phyloP scores from a whole-genome alignment of 2,797 vertebrate genomes.

The Rhincodon typus region DNA sequence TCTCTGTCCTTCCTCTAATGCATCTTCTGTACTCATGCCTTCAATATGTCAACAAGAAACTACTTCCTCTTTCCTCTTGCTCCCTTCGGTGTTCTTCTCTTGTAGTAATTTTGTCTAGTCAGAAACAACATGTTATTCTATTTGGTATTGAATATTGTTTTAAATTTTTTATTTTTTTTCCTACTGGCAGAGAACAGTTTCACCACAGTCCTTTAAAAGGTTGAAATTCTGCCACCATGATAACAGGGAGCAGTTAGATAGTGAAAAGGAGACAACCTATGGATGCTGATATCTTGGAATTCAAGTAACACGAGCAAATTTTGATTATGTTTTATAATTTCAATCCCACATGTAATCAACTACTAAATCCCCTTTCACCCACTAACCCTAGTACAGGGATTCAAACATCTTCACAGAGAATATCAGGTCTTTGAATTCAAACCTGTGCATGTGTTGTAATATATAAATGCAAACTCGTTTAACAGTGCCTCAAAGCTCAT shows the following conservation, averaged over 20 bases:
- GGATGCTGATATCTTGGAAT: neutral
- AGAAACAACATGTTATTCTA: too few relatives aligned
- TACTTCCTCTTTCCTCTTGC: neutral
- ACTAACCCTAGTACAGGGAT: neutral
- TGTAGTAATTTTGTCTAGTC: neutral
- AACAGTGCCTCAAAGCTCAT: neutral
- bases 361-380: neutral
- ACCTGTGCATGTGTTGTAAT: neutral
- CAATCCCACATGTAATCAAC: neutral
- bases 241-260: neutral
- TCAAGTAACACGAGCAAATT: neutral
- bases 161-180: neutral
- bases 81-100: neutral
- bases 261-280: neutral
- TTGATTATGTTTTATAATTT: neutral
- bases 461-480: neutral
- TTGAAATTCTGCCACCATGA: neutral
- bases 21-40: neutral
- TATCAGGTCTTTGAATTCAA: neutral
- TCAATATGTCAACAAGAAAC: neutral
- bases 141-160: too few relatives aligned
- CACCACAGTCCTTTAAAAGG: neutral
- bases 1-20: neutral
- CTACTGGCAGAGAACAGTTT: neutral
- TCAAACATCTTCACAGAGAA: neutral